phyloP scores from a whole-genome alignment of 2,888 invertebrate genomes.

The Andrena haemorrhoa region DNA sequence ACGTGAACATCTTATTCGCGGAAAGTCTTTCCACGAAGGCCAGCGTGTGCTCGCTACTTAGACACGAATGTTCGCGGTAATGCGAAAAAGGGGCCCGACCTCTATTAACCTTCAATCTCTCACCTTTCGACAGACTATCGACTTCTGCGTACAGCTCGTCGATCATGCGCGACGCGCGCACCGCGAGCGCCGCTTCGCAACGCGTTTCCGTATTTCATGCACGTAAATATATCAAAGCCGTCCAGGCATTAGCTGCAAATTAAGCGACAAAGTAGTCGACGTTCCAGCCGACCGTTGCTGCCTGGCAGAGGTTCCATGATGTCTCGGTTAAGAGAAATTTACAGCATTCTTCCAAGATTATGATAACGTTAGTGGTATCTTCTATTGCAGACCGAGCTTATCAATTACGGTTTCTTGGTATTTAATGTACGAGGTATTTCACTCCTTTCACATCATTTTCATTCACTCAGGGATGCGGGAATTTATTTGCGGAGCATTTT shows the following conservation, averaged over 20 bases:
- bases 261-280: constrained; percentile 17
- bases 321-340: background rate
- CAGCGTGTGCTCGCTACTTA: constrained; percentile 23
- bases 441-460: too few species aligned
- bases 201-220: constrained; percentile 30
- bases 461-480: too few species aligned
- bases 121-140: constrained; percentile 72
- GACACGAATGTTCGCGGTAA: constrained; percentile 43
- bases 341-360: too few species aligned
- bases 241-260: constrained; percentile 24
- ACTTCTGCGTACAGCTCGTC: constrained; percentile 71
- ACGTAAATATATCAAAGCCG: constrained; percentile 31
- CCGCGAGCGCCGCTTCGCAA: constrained; percentile 33
- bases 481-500: too few species aligned
- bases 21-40: constrained; percentile 43
- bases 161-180: constrained; percentile 54
- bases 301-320: background rate
- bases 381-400: too few species aligned
- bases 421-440: too few species aligned
- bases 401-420: too few species aligned
- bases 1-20: constrained; percentile 52
- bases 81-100: constrained; percentile 70
- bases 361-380: too few species aligned
- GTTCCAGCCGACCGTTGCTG: background rate
- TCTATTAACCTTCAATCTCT: constrained; percentile 79